Percentiles rank a stretch among this genome's conserved stretches.
phyloP scores from a whole-genome alignment of 2,888 invertebrate genomes.

The Beris morrisii region DNA sequence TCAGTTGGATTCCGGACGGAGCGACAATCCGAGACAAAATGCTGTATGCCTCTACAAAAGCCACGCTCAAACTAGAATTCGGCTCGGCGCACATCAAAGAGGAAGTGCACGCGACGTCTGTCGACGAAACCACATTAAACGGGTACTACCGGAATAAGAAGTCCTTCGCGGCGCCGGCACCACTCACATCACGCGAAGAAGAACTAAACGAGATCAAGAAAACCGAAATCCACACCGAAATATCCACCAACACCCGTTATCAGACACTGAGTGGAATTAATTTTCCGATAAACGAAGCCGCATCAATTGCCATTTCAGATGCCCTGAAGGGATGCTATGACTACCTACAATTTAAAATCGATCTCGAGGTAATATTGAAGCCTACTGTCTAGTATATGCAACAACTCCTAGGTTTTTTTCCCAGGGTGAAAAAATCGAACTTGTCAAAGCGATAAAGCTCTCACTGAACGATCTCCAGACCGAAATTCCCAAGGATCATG shows the following conservation, averaged over 20 bases:
- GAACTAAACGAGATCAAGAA: constrained; percentile 78
- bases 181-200: constrained; percentile 85
- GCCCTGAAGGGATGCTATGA: constrained; percentile 75
- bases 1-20: constrained; percentile 93
- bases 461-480: constrained; percentile 69
- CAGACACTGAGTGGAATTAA: constrained; percentile 89
- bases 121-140: constrained; percentile 79
- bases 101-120: constrained; percentile 86
- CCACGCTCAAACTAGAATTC: constrained; percentile 95
- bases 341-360: constrained; percentile 87
- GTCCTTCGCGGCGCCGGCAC: constrained; percentile 81
- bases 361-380: constrained; percentile 62
- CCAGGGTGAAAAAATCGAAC: constrained; percentile 81
- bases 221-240: constrained; percentile 71
- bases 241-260: constrained; percentile 79
- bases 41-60: constrained; percentile 97
- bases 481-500: constrained; percentile 76
- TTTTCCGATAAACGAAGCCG: constrained; percentile 84
- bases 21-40: constrained; percentile 93
- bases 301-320: constrained; percentile 73
- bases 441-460: constrained; percentile 73
- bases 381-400: not conserved
- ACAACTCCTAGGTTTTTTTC: constrained; percentile 33
- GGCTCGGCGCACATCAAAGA: constrained; percentile 92
- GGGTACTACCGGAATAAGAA: constrained; percentile 81